These are phyloP conservation scores for roundworm (Caenorhabditis elegans) DNA, from an alignment of 1,140 invertebrate genomes.

Conservation along the genomic window DNA sequence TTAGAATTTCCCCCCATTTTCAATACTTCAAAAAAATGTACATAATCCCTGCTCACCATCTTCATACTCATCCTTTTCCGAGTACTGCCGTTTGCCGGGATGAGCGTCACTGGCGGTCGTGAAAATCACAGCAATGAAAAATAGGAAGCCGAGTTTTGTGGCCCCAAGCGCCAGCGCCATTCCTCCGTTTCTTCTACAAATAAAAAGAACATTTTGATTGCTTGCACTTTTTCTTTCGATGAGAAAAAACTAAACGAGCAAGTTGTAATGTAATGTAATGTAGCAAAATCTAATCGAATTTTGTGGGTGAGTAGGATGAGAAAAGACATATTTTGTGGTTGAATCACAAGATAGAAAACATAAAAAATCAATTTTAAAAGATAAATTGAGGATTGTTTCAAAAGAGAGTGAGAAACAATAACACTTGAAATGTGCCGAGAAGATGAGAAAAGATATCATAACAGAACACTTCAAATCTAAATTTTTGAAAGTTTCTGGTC, in stretches of 20 bases:
- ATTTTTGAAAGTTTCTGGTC: too few species aligned
- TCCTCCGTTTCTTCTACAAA: not conserved
- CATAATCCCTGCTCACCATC: not conserved
- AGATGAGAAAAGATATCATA: too few species aligned
- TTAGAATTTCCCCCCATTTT: not conserved
- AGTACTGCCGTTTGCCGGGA: not conserved
- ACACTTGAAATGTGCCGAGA: too few species aligned
- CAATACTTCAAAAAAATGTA: not conserved
- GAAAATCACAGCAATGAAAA: constrained; percentile 5
- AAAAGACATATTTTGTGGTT: not conserved
- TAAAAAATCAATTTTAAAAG: too few species aligned
- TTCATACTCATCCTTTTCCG: constrained; percentile 9
- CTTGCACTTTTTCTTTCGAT: constrained; percentile 1
- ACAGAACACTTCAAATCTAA: too few species aligned
- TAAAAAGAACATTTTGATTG: not conserved
- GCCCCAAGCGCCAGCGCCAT: not conserved
- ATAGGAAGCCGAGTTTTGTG: not conserved
- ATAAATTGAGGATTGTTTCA: too few species aligned
- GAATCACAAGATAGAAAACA: not conserved
- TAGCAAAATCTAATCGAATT: constrained; percentile 8
- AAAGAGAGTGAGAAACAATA: too few species aligned
- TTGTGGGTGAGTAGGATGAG: not conserved
- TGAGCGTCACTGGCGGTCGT: not conserved
- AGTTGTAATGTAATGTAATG: not conserved
- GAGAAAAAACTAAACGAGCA: too few species aligned